phyloP scores from a whole-genome alignment of 2,888 invertebrate genomes.

The Cantharis rustica region DNA sequence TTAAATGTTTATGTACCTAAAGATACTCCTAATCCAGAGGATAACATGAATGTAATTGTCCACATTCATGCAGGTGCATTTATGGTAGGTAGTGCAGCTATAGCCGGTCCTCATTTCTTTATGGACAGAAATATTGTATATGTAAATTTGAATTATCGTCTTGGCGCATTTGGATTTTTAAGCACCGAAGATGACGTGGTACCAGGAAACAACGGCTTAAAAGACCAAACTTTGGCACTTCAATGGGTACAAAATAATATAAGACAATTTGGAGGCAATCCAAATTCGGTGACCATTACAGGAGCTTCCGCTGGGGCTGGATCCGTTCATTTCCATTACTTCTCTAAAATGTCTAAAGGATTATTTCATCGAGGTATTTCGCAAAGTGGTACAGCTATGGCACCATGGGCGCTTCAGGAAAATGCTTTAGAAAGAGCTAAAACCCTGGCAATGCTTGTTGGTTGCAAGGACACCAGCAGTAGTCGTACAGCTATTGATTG shows the following conservation, averaged over 20 bases:
- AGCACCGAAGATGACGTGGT: background rate
- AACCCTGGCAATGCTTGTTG: conserved; percentile 62
- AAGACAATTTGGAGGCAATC: conserved; percentile 67
- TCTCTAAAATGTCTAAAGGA: conserved; percentile 62
- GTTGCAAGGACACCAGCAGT: conserved; percentile 61
- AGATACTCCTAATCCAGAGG: background rate
- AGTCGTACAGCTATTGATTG: conserved; percentile 66
- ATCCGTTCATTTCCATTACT: conserved; percentile 71
- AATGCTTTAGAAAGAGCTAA: conserved; percentile 64
- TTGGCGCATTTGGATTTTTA: background rate
- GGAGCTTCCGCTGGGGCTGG: conserved; percentile 74
- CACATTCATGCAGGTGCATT: background rate
- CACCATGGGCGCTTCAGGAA: conserved; percentile 59
- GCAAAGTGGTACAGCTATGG: conserved; percentile 68
- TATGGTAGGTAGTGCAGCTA: background rate
- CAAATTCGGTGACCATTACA: conserved; percentile 65
- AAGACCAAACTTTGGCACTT: conserved; percentile 61
- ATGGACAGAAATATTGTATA: background rate
- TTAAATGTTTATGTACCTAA: background rate
- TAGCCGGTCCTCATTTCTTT: background rate
- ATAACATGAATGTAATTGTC: background rate
- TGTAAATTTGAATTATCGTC: background rate
- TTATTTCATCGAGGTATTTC: conserved; percentile 65
- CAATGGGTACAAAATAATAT: conserved; percentile 59
- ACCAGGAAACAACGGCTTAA: conserved; percentile 62